Evolutionary conservation across 2,113 vertebrate species (phyloP).

Genomic region (Neolamprologus cancellatus): DNA sequence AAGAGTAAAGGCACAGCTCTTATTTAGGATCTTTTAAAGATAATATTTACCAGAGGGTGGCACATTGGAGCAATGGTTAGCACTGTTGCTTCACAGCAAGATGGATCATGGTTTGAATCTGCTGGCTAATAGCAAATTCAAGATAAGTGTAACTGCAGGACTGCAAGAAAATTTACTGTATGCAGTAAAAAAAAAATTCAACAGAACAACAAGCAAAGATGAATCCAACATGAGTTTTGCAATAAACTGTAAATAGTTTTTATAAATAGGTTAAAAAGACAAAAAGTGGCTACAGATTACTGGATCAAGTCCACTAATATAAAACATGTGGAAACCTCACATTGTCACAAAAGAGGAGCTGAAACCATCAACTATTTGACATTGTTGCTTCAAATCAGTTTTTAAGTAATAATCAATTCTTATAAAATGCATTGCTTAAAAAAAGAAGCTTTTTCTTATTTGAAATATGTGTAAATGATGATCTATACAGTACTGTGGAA

Average conservation of each 20-base stretch:
- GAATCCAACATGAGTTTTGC: neutral
- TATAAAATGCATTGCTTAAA: neutral
- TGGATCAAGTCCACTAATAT: neutral
- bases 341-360: neutral
- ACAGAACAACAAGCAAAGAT: neutral
- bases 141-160: neutral
- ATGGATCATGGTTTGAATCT: neutral
- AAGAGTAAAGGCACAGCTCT: neutral
- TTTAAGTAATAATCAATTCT: neutral
- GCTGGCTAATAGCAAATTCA: neutral
- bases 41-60: neutral
- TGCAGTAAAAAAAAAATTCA: neutral
- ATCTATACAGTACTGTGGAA: neutral
- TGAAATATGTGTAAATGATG: neutral
- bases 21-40: neutral
- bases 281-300: neutral
- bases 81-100: neutral
- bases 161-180: neutral
- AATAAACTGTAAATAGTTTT: neutral
- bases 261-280: neutral
- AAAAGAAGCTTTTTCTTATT: neutral
- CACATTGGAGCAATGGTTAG: neutral
- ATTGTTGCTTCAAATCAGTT: neutral
- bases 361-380: neutral
- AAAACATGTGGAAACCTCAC: neutral